Evolutionary conservation across 2,888 invertebrate species (phyloP).

Genomic region (Drosophila sordidula): DNA sequence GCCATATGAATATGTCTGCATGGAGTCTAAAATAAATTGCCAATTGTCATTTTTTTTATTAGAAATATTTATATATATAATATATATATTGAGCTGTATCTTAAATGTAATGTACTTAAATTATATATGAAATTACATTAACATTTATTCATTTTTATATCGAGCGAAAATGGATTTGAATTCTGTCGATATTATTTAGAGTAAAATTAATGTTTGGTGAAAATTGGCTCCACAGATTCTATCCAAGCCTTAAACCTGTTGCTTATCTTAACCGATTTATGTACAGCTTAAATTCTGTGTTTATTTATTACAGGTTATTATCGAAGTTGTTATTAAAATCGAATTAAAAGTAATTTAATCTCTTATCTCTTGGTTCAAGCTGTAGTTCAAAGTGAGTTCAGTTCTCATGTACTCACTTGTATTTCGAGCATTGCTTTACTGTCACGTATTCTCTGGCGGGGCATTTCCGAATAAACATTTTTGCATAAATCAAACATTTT

Average conservation of each 20-base stretch:
- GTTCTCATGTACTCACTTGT: slow-evolving; percentile 1
- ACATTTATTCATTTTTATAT: too few relatives aligned
- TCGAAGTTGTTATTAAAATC: neutral
- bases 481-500: slow-evolving; percentile 52
- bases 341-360: neutral
- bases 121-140: too few relatives aligned
- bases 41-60: too few relatives aligned
- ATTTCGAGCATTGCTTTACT: slow-evolving; percentile 25
- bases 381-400: slow-evolving; percentile 13
- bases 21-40: too few relatives aligned
- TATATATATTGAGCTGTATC: too few relatives aligned
- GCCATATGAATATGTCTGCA: neutral
- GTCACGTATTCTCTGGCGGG: slow-evolving; percentile 43
- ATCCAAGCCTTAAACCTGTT: neutral
- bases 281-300: neutral
- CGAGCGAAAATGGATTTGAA: too few relatives aligned
- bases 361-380: neutral
- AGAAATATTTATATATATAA: too few relatives aligned
- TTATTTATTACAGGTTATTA: neutral
- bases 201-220: too few relatives aligned
- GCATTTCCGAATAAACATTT: slow-evolving; percentile 49
- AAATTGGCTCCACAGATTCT: too few relatives aligned
- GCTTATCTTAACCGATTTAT: neutral
- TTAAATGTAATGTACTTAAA: too few relatives aligned
- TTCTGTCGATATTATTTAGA: too few relatives aligned